Evolutionary conservation across 92 coral and sea anemone species (phyloP).

Genomic region (Phenganax marumi): DNA sequence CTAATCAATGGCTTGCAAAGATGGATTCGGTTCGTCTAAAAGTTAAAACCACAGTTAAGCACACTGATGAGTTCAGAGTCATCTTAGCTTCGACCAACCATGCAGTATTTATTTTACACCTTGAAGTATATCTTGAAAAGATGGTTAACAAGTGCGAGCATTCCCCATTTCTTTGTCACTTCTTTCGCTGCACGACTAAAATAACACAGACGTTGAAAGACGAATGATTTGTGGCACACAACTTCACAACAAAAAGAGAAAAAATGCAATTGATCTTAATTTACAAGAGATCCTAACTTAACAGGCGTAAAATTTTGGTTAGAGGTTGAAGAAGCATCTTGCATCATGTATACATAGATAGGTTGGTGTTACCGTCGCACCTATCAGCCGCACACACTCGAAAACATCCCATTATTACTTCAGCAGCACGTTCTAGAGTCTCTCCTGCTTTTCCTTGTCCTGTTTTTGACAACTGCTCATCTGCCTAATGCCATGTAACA

Average conservation of each 20-base stretch:
- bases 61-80: neutral
- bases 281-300: too few species aligned
- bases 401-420: slow-evolving; percentile 95
- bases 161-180: slow-evolving; percentile 99
- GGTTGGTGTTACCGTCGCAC: slow-evolving; percentile 39
- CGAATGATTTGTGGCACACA: neutral
- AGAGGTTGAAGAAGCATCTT: too few species aligned
- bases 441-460: slow-evolving; percentile 90
- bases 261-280: too few species aligned
- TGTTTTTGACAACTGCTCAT: slow-evolving; percentile 67
- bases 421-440: slow-evolving; percentile 90
- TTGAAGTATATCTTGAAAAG: slow-evolving; percentile 94
- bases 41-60: neutral
- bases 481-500: slow-evolving; percentile 62
- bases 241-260: neutral
- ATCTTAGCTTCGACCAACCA: neutral
- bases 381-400: slow-evolving; percentile 99
- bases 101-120: slow-evolving; percentile 44
- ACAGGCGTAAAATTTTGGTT: too few species aligned
- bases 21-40: slow-evolving; percentile 91
- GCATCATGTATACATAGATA: too few species aligned
- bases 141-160: slow-evolving; percentile 93
- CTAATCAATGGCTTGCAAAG: slow-evolving; percentile 93
- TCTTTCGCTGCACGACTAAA: slow-evolving; percentile 90
- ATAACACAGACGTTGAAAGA: neutral